These are phyloP conservation scores for Platysternon megacephalum DNA, from an alignment of 2,113 vertebrate species.

Conservation along the genomic window DNA sequence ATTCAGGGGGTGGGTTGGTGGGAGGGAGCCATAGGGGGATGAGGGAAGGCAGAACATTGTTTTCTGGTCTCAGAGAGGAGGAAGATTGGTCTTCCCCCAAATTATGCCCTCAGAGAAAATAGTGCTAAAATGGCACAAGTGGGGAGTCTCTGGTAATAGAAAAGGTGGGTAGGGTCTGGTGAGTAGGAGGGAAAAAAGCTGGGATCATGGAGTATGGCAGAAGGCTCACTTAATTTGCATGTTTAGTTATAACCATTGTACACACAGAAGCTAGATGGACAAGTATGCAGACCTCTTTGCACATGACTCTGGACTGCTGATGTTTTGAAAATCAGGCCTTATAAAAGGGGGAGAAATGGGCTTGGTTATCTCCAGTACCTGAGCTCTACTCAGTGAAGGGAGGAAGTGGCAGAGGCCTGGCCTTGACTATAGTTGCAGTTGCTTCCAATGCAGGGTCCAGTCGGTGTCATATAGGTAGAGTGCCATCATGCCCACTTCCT, in stretches of 20 bases:
- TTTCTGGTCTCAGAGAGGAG: neutral
- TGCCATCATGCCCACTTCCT: neutral
- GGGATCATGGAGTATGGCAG: neutral
- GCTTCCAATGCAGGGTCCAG: neutral
- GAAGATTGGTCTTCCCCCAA: neutral
- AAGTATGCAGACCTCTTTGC: neutral
- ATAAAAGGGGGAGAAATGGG: fast-evolving
- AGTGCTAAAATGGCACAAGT: neutral
- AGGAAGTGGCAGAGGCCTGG: fast-evolving
- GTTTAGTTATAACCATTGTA: neutral
- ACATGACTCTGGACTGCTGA: neutral
- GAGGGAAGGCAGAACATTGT: neutral
- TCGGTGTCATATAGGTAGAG: fast-evolving
- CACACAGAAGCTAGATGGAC: fast-evolving
- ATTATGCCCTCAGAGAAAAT: neutral
- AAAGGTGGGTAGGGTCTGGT: neutral
- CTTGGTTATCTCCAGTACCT: neutral
- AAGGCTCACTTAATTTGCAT: neutral
- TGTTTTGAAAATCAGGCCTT: neutral
- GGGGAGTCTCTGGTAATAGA: neutral
- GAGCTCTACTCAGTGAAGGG: neutral
- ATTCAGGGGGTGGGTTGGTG: neutral
- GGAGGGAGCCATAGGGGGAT: neutral
- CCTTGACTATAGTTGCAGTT: neutral
- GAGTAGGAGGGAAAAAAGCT: neutral